Evolutionary conservation across 2,113 vertebrate species (phyloP).

Genomic region (Vicugna pacos): DNA sequence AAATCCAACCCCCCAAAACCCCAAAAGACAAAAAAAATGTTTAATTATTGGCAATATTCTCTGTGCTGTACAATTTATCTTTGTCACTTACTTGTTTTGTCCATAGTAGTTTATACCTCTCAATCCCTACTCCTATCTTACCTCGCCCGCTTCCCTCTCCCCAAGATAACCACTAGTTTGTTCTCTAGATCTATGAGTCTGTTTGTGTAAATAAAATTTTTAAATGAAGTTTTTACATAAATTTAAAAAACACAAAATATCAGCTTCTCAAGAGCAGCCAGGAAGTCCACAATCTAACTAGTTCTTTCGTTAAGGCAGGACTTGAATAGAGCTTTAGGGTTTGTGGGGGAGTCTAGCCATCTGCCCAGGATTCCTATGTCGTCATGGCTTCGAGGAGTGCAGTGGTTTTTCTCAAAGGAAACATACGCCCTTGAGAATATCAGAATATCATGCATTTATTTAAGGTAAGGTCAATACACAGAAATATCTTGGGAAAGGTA

Average conservation of each 20-base stretch:
- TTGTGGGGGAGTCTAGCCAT: background rate
- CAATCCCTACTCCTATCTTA: background rate
- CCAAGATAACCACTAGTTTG: background rate
- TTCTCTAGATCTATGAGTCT: background rate
- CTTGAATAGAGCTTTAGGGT: background rate
- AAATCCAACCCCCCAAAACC: too few species aligned
- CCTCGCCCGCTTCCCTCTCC: background rate
- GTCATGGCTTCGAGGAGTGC: background rate
- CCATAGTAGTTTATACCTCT: background rate
- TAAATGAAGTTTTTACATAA: constrained; percentile 4
- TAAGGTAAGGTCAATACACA: background rate
- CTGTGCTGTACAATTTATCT: background rate
- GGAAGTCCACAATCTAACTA: constrained; percentile 8
- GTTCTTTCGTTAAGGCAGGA: constrained; percentile 51
- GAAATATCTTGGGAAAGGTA: background rate
- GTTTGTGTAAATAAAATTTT: background rate
- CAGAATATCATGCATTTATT: background rate
- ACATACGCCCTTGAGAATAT: background rate
- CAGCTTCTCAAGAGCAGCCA: background rate
- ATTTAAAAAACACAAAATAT: constrained; percentile 2
- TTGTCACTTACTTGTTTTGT: background rate
- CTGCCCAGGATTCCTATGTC: background rate
- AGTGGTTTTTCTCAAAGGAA: background rate
- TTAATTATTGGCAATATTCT: background rate
- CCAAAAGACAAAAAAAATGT: too few species aligned